Evolutionary conservation across 1,140 invertebrate genomes (phyloP).

Genomic region (Neuroterus valhalla): DNA sequence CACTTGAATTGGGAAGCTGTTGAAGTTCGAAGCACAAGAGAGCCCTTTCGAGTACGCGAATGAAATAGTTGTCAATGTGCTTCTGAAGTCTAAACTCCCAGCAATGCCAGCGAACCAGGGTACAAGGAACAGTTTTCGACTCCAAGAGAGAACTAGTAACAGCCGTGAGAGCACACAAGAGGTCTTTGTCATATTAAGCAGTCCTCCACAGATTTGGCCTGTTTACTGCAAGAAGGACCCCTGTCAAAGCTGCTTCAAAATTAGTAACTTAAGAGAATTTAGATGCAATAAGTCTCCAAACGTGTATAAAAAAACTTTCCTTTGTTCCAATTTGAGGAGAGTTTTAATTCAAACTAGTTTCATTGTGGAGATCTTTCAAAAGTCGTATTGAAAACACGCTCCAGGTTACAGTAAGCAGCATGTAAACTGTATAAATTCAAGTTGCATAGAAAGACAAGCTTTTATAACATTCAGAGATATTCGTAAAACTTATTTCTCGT

Average conservation of each 20-base stretch:
- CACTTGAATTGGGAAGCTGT: conserved; percentile 1
- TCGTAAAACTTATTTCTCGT: too few species aligned
- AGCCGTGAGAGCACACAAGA: conserved; percentile 11
- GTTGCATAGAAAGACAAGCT: too few species aligned
- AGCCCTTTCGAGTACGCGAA: conserved; percentile 1
- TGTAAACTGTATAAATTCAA: too few species aligned
- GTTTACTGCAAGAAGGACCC: neutral
- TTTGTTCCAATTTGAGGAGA: too few species aligned
- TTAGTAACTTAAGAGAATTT: neutral
- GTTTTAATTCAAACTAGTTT: too few species aligned
- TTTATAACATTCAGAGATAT: too few species aligned
- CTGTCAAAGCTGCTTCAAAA: conserved; percentile 7
- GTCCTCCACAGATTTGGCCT: conserved; percentile 9
- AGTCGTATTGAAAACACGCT: too few species aligned
- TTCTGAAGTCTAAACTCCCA: conserved; percentile 16
- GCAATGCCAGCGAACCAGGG: conserved; percentile 16
- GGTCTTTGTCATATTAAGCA: conserved; percentile 30
- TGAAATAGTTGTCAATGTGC: conserved; percentile 24
- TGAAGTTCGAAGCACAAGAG: conserved; percentile 10
- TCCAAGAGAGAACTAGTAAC: conserved; percentile 16
- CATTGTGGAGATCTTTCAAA: too few species aligned
- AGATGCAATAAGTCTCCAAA: too few species aligned
- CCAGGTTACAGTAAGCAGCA: too few species aligned
- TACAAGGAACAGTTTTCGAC: conserved; percentile 26
- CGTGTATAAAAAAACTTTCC: too few species aligned